Evolutionary conservation across 2,113 vertebrate genomes (phyloP), one percentile per base, ranked within the genome.

Genomic region (Lanius ludovicianus): DNA sequence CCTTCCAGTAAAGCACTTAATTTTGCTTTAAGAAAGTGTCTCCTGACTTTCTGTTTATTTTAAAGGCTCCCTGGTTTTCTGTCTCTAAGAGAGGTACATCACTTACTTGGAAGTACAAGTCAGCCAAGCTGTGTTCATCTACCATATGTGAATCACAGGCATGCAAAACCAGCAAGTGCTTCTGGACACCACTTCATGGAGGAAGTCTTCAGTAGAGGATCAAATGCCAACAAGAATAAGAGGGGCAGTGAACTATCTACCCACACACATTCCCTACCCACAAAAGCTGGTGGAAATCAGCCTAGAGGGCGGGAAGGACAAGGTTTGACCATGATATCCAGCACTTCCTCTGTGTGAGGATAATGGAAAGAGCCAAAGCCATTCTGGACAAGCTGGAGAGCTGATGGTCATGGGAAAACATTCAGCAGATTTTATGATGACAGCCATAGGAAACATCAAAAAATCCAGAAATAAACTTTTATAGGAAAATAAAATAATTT

Each of bases 81-180:
- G 5, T 24, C 47, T 59, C 42, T 46, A 46, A 49, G 20, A 86
- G 20, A 52, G 31, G 55, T 24, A 42, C 14, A 50, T 46, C 20
- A 16, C 22, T 53, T 37, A 37, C 20, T 89, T 33, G 49, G 56
- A 70, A 77, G 47, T 11, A 63, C 25, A 69, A 49, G 63, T 35
- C 55, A 63, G 63, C 50, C 47, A 64, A 74, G 56, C 30, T 28
- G 5, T 0, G 4, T 25, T 68, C 39, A 55, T 25, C 41, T 49
- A 39, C 23, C 44, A 49, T 0, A 11, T 7, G 33, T 33, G 62
- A 88, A n/a, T 20, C 0, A 0, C 33, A 49, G 1, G 0, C 1
- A 0, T 16, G 18, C 22, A 81, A 85, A 95, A 44, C 15, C 9
- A 33, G 39, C 44, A 57, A 68, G 49, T 0, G 0, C 18, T 70